Evolutionary conservation across 1,140 invertebrate genomes (phyloP).

Genomic region (Heliconius hermathena): DNA sequence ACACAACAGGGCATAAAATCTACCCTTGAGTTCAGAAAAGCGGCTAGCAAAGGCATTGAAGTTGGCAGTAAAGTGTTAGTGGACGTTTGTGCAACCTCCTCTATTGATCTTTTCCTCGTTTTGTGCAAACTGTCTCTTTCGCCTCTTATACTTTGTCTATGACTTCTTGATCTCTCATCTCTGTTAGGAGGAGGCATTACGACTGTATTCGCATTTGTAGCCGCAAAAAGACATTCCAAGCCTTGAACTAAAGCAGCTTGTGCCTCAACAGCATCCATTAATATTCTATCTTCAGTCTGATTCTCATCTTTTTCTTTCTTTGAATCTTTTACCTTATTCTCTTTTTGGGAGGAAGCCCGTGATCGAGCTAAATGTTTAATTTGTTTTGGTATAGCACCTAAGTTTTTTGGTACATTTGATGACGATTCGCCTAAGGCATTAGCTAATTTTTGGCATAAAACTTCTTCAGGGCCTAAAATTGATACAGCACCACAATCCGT

Average conservation of each 20-base stretch:
- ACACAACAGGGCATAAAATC: conserved; percentile 80
- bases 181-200: conserved; percentile 76
- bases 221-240: conserved; percentile 78
- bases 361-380: conserved; percentile 79
- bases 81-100: conserved; percentile 84
- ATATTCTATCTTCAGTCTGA: conserved; percentile 68
- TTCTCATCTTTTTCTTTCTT: conserved; percentile 76
- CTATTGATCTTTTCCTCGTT: conserved; percentile 79
- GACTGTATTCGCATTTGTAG: conserved; percentile 78
- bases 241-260: conserved; percentile 80
- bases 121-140: conserved; percentile 73
- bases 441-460: conserved; percentile 63
- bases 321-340: conserved; percentile 79
- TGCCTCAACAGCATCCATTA: conserved; percentile 78
- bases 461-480: conserved; percentile 49
- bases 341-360: conserved; percentile 76
- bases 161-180: conserved; percentile 69
- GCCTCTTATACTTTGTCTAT: conserved; percentile 69
- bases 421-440: conserved; percentile 73
- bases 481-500: conserved; percentile 44
- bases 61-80: conserved; percentile 84
- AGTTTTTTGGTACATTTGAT: conserved; percentile 81
- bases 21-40: conserved; percentile 83
- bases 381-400: conserved; percentile 89
- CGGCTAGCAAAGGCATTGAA: conserved; percentile 84